Evolutionary conservation across 2,113 vertebrate genomes (phyloP), one percentile per base, ranked within the genome.

Genomic region (Gymnobelideus leadbeateri): DNA sequence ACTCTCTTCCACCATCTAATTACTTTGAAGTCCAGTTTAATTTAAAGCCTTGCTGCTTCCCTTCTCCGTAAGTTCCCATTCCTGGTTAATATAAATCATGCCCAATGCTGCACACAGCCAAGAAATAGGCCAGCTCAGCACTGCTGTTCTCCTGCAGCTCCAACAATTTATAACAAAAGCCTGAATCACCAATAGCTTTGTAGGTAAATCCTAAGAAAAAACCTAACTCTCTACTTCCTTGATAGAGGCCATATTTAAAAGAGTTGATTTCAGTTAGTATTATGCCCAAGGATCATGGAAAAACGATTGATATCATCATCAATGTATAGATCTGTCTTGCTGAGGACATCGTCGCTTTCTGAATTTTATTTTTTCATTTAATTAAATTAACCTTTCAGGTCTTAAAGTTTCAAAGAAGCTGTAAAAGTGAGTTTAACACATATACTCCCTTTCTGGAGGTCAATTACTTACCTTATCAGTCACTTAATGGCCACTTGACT

Each of bases 81-180:
- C 19, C 37, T 84, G 16, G n/a, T n/a, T 43, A 84, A 84, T 19
- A 84, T 43, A 84, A 84, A 84, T 84, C 68, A 84, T 84, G 61
- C n/a, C n/a, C 19, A 21, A n/a, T 7, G 23, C 68, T 84, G 68
- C 68, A 84, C n/a, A 84, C n/a, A 43, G 68, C n/a, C 68, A 84
- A 84, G 68, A 84, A 84, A 84, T 43, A 84, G n/a, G 68, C n/a
- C 68, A 84, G 68, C n/a, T 84, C 68, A 84, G 68, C 68, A 43
- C 19, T 84, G 19, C 19, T 84, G n/a, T 84, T 84, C n/a, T 84
- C n/a, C 19, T 43, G 19, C n/a, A 84, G 68, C 5, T 84, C 68
- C n/a, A 84, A 84, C n/a, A 84, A 84, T 84, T 84, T 43, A 84
- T 84, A 43, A 68, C 14, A 77, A 43, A 77, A 77, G 16, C 68